Base-by-base conservation (phyloP, 1,140 invertebrate genomes). In the Caerostris extrusa region DNA sequence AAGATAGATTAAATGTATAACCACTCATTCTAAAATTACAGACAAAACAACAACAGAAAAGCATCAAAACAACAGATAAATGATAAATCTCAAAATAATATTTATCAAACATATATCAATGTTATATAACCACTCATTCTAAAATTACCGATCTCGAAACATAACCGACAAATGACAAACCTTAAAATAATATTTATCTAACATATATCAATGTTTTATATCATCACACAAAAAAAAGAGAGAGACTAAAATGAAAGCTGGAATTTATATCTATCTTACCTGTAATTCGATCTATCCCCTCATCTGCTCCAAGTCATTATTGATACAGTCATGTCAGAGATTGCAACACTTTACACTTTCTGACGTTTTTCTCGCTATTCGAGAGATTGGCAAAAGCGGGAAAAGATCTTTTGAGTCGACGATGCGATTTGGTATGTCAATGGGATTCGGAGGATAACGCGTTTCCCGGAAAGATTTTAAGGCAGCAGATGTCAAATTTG, bases 401-500 rank as follows among this genome's bases (percentile, higher is more conserved):
- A 17, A 34, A 10, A 83, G 82, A 83, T 83, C 55, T 83, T 19
- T 83, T 56, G 55, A 57, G 55, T 57, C 56, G 81, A 83, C 81
- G 55, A 83, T 83, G 82, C 82, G 82, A 83, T 83, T 83, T 83
- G 82, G 82, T 56, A 58, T 83, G 82, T 83, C 82, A 83, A 83
- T 83, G 82, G 82, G 82, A 83, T 83, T 83, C 82, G 6, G 55
- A 7, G 34, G 56, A 83, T 56, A 56, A 57, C 56, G 82, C 14
- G 17, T 83, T 83, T 56, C 56, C n/a, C 55, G 17, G 56, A 83
- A 83, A 83, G n/a, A 83, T 83, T 83, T 83, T 58, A 19, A 83
- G 53, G 82, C 82, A 58, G 53, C 82, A 83, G 82, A 56, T 83
- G 82, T 83, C 82, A 83, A 58, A 83, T 83, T 83, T 83, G 17